Base-by-base conservation (phyloP, 2,113 vertebrate species). In the Python bivittatus region DNA sequence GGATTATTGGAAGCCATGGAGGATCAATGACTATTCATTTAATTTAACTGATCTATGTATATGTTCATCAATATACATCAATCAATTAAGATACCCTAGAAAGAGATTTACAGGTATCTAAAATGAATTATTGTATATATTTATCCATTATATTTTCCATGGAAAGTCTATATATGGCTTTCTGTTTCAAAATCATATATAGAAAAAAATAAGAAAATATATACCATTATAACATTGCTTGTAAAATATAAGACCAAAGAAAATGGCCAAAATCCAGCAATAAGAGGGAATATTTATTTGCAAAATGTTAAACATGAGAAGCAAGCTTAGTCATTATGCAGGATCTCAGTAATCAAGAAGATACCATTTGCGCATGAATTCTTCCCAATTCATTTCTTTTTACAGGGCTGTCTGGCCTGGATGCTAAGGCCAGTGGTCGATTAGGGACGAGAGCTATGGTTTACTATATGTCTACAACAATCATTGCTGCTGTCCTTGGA, bases 391-490 rank as follows among this genome's bases (percentile, higher is more conserved):
- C 91, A 23, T 91, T 96, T 94, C 97, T 94, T 96, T 61, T 93
- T 85, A 85, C 96, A 99, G 99, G 99, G 95, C 97, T 99, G 92
- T 97, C 99, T 20, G 99, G 99, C 93, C 97, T 99, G 96, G 99
- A 99, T 95, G 99, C 99, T 94, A 99, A 99, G 97, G 99, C 99
- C 90, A 99, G 99, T 44, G 99, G 99, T 79, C 99, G 99, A 79
- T 88, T 99, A 92, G 99, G 99, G 68, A 99, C 99, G 5, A 98
- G 99, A 97, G 99, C 99, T 92, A 99, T 99, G 99, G 96, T 99
- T 20, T 99, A 99, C 96, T 99, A 99, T 95, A 99, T 99, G 99
- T 93, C 97, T 89, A 99, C 99, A 17, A 99, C 99, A 79, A 94
- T 99, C 93, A 99, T 99, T n/a, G 99, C 99, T 38, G 99, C 99